These are phyloP conservation scores for Thymallus thymallus DNA, from an alignment of 2,113 vertebrate species.

Conservation along the genomic window DNA sequence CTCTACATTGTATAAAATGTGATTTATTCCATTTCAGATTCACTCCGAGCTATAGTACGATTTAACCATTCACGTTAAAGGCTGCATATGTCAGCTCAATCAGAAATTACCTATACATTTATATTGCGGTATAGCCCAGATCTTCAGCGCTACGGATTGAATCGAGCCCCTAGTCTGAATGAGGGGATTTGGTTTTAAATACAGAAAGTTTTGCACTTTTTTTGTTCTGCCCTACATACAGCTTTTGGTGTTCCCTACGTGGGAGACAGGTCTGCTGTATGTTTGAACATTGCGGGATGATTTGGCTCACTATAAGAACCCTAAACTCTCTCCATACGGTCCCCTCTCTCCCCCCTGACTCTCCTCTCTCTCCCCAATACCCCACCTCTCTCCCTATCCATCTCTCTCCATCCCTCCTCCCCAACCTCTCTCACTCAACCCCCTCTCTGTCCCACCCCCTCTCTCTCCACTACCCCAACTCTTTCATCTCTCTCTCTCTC, in stretches of 20 bases:
- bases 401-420: too few relatives aligned
- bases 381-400: not conserved
- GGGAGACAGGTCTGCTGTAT: not conserved
- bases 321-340: not conserved
- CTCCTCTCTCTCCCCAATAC: not conserved
- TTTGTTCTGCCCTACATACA: not conserved
- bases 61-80: too few relatives aligned
- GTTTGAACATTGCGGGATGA: slow-evolving; percentile 1
- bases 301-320: slow-evolving; percentile 5
- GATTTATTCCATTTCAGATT: too few relatives aligned
- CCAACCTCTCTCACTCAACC: not conserved
- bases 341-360: not conserved
- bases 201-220: too few relatives aligned
- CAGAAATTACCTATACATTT: too few relatives aligned
- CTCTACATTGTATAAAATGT: too few relatives aligned
- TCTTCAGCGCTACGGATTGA: too few relatives aligned
- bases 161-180: too few relatives aligned
- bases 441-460: not conserved
- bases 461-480: not conserved
- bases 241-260: not conserved
- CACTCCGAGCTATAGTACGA: too few relatives aligned
- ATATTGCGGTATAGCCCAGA: too few relatives aligned
- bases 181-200: too few relatives aligned
- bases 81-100: too few relatives aligned
- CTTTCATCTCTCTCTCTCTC: slow-evolving; percentile 4